Evolutionary conservation across 2,888 invertebrate species (phyloP), one percentile per base, ranked within the genome.

Genomic region (Andrena bucephala): DNA sequence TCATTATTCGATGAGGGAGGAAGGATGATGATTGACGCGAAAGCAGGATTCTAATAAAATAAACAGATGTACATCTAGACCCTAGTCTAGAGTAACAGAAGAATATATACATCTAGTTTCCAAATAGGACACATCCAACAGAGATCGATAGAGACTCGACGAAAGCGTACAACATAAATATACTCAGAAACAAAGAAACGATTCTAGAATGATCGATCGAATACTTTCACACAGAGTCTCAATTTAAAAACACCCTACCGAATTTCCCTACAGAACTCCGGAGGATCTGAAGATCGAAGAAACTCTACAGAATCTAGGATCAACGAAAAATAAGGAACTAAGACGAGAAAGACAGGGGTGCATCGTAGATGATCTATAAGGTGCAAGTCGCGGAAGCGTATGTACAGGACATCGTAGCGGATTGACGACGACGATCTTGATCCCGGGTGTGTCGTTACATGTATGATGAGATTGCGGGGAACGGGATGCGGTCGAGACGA

Each of bases 401-500:
- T 92, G 76, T 92, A 92, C 92, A 92, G 87, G 85, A 90, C 87
- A 91, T 75, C 73, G 87, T 86, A 87, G 90, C 90, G 77, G 86
- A 84, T 84, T 79, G 83, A 72, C 81, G 84, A 86, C 70, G 85
- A 76, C 70, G 83, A 84, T 78, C 77, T 76, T 77, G 83, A 80
- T 85, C 77, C 67, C 69, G 82, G n/a, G 76, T 75, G 71, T 81
- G 77, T 87, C 87, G 87, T 97, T 98, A 98, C 98, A 98, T 95
- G 97, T 98, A 94, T 98, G 98, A 95, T 98, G 98, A 89, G 98
- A 98, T 91, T 95, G 95, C 76, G 96, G 96, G 88, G 96, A 97
- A 91, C 96, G 96, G 85, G 97, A 97, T 86, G 97, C 96, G 92
- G 96, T 96, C 86, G 97, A 97, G 92, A 97, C 95, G 92, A 97